Base-by-base conservation (phyloP, 2,888 invertebrate genomes). In the Acleris holmiana region DNA sequence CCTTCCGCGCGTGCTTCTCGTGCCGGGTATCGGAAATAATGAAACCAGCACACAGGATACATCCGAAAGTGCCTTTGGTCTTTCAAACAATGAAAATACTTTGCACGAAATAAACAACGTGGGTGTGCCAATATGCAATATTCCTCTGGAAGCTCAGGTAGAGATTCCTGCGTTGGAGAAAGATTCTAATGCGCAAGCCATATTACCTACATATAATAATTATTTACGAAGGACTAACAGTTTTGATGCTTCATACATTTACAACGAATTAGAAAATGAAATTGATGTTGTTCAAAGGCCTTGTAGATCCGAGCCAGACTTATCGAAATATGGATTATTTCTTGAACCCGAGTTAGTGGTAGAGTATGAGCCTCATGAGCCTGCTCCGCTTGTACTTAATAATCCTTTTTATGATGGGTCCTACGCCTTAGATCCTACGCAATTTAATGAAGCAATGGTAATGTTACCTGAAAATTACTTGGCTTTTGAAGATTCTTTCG, bases 401-500 rank as follows among this genome's bases (percentile, higher is more conserved):
- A 93, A 93, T 72, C 93, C 93, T 13, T 93, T 93, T 78, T 93
- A 93, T 71, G 90, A 92, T 69, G 88, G 87, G 54, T 84, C 92
- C 29, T 88, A 86, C 69, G 89, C 91, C 25, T 76, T 86, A 61
- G 82, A 86, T 73, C 72, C 85, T 21, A 75, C 77, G 40, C 84
- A 87, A 67, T 68, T 87, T 56, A 86, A 82, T 74, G 84, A 83
- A 67, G 76, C 80, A 48, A 82, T 89, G 76, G 82, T 91, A n/a
- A 78, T 88, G 61, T 73, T 93, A 70, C 93, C 93, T 51, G 93
- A 93, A 73, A 91, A 88, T 75, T 93, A 93, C 76, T 80, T 93
- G 74, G 90, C 91, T n/a, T 91, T 93, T 73, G 93, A 93, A 82
- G 92, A 93, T 80, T 88, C 91, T 6, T 93, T 91, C 76, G 90